phyloP scores from a whole-genome alignment of 2,888 invertebrate species.

The Andrena camellia region DNA sequence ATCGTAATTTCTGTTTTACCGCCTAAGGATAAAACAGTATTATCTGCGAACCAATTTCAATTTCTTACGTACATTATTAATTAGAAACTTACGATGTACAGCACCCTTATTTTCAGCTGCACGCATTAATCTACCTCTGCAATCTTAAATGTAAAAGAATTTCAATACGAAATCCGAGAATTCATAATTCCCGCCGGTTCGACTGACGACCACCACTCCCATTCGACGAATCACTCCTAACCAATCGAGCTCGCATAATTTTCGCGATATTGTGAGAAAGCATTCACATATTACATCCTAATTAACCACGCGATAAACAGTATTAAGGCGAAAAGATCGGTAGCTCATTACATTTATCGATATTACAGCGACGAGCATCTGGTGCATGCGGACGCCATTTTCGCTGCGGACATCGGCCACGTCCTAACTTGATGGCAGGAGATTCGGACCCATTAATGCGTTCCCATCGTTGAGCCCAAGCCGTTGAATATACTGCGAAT shows the following conservation, averaged over 20 bases:
- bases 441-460: conserved; percentile 65
- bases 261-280: not conserved
- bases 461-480: conserved; percentile 25
- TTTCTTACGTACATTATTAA: no score
- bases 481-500: conserved; percentile 47
- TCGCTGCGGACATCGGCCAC: conserved; percentile 73
- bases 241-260: conserved; percentile 6
- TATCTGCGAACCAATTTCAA: no score
- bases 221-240: conserved; percentile 2
- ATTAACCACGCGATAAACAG: not conserved
- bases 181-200: not conserved
- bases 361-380: conserved; percentile 5
- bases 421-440: conserved; percentile 80
- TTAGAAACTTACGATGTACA: no score
- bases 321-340: no score
- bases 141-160: not conserved
- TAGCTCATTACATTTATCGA: not conserved
- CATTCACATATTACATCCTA: not conserved
- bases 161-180: not conserved
- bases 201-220: not conserved
- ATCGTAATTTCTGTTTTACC: no score
- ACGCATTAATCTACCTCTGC: not conserved
- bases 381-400: conserved; percentile 61
- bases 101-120: no score
- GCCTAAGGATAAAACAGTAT: no score